Base-by-base conservation (phyloP, 53 echinoderm and acorn worm genomes). In the Arbacia lixula region DNA sequence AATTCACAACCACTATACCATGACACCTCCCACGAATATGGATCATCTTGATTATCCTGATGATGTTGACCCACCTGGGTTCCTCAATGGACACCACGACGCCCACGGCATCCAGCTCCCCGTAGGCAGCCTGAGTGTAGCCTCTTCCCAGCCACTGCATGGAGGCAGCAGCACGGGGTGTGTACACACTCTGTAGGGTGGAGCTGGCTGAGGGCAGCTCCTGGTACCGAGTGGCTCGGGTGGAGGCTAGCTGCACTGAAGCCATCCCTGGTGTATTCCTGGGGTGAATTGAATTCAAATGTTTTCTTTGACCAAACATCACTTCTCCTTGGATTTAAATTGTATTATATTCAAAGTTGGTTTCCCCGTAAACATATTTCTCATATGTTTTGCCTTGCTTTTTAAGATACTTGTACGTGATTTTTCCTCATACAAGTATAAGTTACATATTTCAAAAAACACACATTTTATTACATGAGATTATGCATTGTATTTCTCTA, bases 61-160 rank as follows among this genome's bases (percentile, higher is more conserved):
- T n/a, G n/a, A n/a, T n/a, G n/a, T n/a, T 12, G 27, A 57, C 77
- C 36, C 38, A 20, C 73, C 29, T 82, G 3, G 69, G 83, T 35
- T 66, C 84, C 33, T 36, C 54, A 2, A 83, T 74, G 63, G 74
- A 77, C 4, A 87, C 87, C 52, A 99, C 94, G 42, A 95, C 39
- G 6, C 99, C 99, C 30, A 89, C 91, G 3, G 89, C 92, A 77
- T 99, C 94, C 52, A 99, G 87, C 41, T 99, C 99, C 27, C 91
- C 88, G 65, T 89, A 94, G 19, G 69, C 81, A 53, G 92, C 86
- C 57, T 88, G 88, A 35, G 35, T 42, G 76, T 85, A 88, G 24
- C 83, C 85, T 20, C 36, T 82, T 19, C 25, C 39, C 31, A 84
- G 84, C 60, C 76, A 67, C 10, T 79, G 61, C 32, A 92, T 53